A percentile compares a stretch with the other conserved stretches of the same genome.
Evolutionary conservation across 2,888 invertebrate species (phyloP).

Genomic region (Parelbella ahira): DNA sequence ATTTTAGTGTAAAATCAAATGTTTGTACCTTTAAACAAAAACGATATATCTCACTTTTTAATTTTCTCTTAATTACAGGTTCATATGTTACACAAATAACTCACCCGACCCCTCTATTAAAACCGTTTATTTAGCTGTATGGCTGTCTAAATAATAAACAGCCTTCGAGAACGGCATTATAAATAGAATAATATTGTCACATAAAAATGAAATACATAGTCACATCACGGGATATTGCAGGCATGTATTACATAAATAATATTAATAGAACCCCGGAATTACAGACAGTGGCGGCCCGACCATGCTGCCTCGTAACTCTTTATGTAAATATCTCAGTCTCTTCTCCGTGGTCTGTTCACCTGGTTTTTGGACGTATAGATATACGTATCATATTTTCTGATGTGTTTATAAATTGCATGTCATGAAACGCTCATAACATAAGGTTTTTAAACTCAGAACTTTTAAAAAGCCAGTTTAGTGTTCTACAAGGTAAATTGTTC

Average conservation of each 20-base stretch:
- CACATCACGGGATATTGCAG: conserved; percentile 16
- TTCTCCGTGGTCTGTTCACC: neutral
- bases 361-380: conserved; percentile 1
- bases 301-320: conserved; percentile 10
- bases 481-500: too few relatives aligned
- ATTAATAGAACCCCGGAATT: conserved; percentile 16
- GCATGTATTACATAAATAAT: conserved; percentile 18
- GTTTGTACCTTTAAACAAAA: too few relatives aligned
- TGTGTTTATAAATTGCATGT: too few relatives aligned
- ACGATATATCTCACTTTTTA: too few relatives aligned
- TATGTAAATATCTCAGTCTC: conserved; percentile 7
- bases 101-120: too few relatives aligned
- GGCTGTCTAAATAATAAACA: neutral
- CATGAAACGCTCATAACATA: too few relatives aligned
- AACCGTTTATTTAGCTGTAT: neutral
- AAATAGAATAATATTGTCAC: conserved; percentile 16
- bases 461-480: too few relatives aligned
- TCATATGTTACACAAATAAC: too few relatives aligned
- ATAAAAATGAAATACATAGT: conserved; percentile 14
- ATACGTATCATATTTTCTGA: too few relatives aligned
- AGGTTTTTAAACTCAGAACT: too few relatives aligned
- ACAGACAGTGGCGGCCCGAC: conserved; percentile 11
- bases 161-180: neutral
- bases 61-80: too few relatives aligned
- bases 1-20: too few relatives aligned